Conservation (phyloP, 2,113 vertebrate genomes). For the Caretta caretta region DNA sequence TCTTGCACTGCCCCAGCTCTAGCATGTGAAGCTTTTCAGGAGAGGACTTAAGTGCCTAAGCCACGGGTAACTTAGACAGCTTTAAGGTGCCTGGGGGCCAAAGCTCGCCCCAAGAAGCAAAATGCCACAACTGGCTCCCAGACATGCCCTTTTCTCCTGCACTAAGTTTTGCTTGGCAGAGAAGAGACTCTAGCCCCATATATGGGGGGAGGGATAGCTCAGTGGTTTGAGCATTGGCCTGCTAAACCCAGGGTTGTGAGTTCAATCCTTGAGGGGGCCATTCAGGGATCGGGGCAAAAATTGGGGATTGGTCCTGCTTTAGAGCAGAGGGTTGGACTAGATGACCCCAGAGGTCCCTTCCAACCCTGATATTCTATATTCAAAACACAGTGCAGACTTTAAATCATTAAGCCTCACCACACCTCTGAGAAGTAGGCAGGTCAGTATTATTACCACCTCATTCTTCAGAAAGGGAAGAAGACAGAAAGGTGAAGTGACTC, state of each 20-base stretch:
- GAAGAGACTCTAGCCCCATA: background rate
- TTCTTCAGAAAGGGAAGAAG: background rate
- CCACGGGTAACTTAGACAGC: background rate
- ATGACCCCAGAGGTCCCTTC: too few species aligned
- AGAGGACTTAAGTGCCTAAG: background rate
- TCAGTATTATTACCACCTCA: background rate
- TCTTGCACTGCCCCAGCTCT: background rate
- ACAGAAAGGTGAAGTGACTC: background rate
- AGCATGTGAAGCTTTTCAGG: background rate
- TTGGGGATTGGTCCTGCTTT: too few species aligned
- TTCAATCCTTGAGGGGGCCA: too few species aligned
- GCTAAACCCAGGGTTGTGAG: too few species aligned
- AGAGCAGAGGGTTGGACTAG: too few species aligned
- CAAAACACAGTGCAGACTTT: background rate
- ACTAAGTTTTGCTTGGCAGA: background rate
- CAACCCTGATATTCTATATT: background rate
- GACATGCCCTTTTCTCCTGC: rapidly evolving
- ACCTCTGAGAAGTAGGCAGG: background rate
- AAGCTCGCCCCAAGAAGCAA: background rate
- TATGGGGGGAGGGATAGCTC: too few species aligned
- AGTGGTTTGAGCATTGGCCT: too few species aligned
- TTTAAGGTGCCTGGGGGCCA: background rate
- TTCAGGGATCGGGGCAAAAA: too few species aligned
- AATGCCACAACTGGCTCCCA: background rate
- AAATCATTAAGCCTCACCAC: background rate